Evolutionary conservation across 2,888 invertebrate species (phyloP), one percentile per base, ranked within the genome.

Genomic region (Abrostola triplasia): DNA sequence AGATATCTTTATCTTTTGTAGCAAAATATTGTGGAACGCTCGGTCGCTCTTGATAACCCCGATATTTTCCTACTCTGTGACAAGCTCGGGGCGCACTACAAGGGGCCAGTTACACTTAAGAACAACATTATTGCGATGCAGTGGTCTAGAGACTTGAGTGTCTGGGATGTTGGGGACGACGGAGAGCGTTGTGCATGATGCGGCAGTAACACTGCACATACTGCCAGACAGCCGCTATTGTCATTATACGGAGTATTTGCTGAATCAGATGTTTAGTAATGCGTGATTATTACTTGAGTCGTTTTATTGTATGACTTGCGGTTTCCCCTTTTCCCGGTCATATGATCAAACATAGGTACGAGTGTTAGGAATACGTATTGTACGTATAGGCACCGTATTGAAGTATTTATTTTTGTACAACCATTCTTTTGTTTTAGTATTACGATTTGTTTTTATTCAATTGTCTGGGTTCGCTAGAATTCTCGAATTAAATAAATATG

Each of bases 111-210:
- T 82, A 85, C 83, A 88, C 85, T 90, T 88, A 86, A 88, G 86
- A 84, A 83, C 77, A 84, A 85, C 84, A 86, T 89, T 91, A 91
- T 87, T 86, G 83, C 84, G 72, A 83, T 88, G 83, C 85, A 82
- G 80, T 81, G 84, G 76, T 77, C 73, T 76, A 49, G 60, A 60
- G 82, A 82, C 81, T 84, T 63, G 73, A 85, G 81, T 76, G 78
- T 82, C 82, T 81, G 77, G 79, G 76, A 77, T 80, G 82, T 82
- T 67, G 76, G 65, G 81, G 84, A 83, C 77, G 82, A 75, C 80
- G 13, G 5, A 47, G 44, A 47, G 44, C 76, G 76, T 76, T 77
- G 65, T 77, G 83, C 84, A 88, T 84, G 86, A 90, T 88, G 87
- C 80, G 73, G 82, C 86, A 85, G 87, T 90, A 90, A 89, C 84